Base-by-base conservation (phyloP, 2,113 vertebrate species). In the Hylia prasina region DNA sequence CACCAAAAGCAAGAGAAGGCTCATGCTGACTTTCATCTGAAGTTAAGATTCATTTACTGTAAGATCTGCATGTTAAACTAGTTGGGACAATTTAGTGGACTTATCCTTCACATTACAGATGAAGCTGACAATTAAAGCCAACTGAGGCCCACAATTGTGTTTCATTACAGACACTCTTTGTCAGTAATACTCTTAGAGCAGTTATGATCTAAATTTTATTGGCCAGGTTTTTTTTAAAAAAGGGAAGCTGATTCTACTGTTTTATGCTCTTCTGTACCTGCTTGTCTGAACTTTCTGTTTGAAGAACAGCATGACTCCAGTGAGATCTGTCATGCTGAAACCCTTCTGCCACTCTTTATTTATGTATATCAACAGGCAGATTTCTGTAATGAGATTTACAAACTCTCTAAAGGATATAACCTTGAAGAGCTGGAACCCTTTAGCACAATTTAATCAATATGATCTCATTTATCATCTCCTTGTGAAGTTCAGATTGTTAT, bases 341-440 rank as follows among this genome's bases (percentile, higher is more conserved):
- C 56, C 21, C 53, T 82, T 89, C 87, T 97, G 96, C 81, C 84
- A 84, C 60, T 96, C 90, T 93, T 96, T 96, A 96, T 97, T 95
- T 86, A 90, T 95, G 84, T 94, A 50, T 86, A 87, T 95, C 88
- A 97, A 95, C 81, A 89, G 88, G 65, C 66, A 96, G 71, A 91
- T 94, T 97, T 96, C 82, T 96, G 70, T 97, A 97, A 97, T 96
- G 82, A 95, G 82, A 96, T 96, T 97, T 97, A 84, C 84, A 83
- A 87, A 87, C 87, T 84, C 87, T 85, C 85, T 76, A 71, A 96
- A 96, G 89, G 37, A 86, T 96, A 91, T 94, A 96, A 97, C 92
- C 94, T 96, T 97, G 96, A 94, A 91, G 73, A 96, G 72, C 54
- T 93, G 91, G 82, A 92, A 93, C 66, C 71, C 35, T 82, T 95